Conservation (phyloP, 2,888 invertebrate genomes). For the Sympetrum striolatum region DNA sequence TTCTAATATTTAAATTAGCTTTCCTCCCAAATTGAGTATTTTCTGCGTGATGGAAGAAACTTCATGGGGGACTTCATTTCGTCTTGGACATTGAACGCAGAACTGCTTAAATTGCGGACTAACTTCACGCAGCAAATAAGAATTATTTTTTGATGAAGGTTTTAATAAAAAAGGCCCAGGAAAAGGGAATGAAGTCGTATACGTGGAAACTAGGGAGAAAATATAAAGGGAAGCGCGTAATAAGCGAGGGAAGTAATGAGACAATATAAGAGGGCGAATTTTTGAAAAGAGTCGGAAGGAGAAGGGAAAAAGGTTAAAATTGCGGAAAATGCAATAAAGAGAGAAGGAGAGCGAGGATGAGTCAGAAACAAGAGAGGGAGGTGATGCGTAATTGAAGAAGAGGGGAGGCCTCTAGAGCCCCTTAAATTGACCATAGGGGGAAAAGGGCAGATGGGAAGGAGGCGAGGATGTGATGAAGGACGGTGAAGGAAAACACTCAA, state of each 20-base stretch:
- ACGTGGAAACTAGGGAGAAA: too few relatives aligned
- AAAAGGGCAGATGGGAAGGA: background rate
- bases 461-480: background rate
- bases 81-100: background rate
- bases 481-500: too few relatives aligned
- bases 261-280: background rate
- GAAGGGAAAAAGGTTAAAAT: slow-evolving; percentile 5
- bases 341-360: background rate
- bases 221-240: background rate
- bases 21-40: too few relatives aligned
- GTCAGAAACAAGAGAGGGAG: background rate
- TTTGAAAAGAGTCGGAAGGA: background rate
- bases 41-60: too few relatives aligned
- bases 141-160: too few relatives aligned
- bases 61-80: background rate
- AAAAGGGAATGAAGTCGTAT: too few relatives aligned
- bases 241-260: background rate
- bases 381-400: background rate
- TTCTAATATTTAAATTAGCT: too few relatives aligned
- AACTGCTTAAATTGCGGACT: background rate
- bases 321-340: background rate
- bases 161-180: too few relatives aligned
- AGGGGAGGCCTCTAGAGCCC: background rate
- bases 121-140: too few relatives aligned
- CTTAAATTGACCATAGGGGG: background rate